Evolutionary conservation across 2,888 invertebrate species (phyloP).

Genomic region (Sisyra nigra): DNA sequence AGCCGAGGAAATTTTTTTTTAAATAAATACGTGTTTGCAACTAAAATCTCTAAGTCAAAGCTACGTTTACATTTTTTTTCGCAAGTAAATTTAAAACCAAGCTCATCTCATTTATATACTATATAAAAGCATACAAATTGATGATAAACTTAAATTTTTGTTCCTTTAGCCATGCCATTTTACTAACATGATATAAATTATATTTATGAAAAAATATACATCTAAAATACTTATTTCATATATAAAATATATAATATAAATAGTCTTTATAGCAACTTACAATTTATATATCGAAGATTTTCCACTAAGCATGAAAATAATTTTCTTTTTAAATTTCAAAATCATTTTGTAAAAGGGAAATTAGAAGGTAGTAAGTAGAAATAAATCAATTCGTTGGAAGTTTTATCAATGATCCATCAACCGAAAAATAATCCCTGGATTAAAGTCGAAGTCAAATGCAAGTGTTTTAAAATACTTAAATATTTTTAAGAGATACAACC

Average conservation of each 20-base stretch:
- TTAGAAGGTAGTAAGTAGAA: too few relatives aligned
- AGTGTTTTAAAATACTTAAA: too few relatives aligned
- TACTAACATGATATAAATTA: slow-evolving; percentile 23
- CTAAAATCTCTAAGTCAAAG: slow-evolving; percentile 4
- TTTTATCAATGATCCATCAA: too few relatives aligned
- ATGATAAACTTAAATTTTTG: too few relatives aligned
- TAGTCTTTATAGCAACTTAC: slow-evolving; percentile 20
- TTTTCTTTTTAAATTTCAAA: neutral
- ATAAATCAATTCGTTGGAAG: too few relatives aligned
- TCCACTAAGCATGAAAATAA: slow-evolving; percentile 18
- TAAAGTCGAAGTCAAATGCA: too few relatives aligned
- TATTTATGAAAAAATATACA: slow-evolving; percentile 1
- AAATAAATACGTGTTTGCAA: slow-evolving; percentile 3
- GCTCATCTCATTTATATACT: too few relatives aligned
- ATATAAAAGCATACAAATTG: too few relatives aligned
- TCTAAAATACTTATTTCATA: neutral
- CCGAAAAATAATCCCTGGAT: too few relatives aligned
- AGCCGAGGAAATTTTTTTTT: neutral
- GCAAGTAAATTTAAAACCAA: neutral
- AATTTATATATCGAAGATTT: slow-evolving; percentile 25
- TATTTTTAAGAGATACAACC: too few relatives aligned
- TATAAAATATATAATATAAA: neutral
- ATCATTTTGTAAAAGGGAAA: too few relatives aligned
- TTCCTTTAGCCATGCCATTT: neutral
- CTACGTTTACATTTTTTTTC: slow-evolving; percentile 1